These are phyloP conservation scores for Hippocampus barbouri DNA, from an alignment of 2,113 vertebrate species.

Conservation along the genomic window DNA sequence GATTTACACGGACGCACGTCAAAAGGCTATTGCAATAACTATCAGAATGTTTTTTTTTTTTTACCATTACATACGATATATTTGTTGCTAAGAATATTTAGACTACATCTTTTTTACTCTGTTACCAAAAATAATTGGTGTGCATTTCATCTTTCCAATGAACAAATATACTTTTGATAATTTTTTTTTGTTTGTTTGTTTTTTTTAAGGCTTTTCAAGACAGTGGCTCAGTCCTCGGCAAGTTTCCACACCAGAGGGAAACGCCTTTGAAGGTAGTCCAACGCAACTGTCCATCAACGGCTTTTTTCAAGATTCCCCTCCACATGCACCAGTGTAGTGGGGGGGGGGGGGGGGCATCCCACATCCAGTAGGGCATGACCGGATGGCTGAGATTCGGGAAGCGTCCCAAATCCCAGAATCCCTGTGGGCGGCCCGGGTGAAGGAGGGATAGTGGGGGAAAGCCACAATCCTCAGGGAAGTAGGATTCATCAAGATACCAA, in stretches of 20 bases:
- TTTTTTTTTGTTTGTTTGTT: constrained; percentile 44
- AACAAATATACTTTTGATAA: constrained; percentile 85
- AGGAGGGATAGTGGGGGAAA: too few species aligned
- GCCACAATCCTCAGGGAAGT: too few species aligned
- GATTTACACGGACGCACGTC: constrained; percentile 58
- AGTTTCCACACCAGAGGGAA: constrained; percentile 33
- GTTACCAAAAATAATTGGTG: constrained; percentile 79
- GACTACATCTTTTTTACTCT: constrained; percentile 51
- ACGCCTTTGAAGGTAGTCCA: constrained; percentile 39
- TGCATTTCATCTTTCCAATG: constrained; percentile 81
- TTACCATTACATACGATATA: constrained; percentile 51
- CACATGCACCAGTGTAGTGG: background rate
- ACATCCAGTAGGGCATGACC: background rate
- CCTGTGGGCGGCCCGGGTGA: too few species aligned
- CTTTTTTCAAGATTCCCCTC: background rate
- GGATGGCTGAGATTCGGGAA: background rate
- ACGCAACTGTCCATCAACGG: constrained; percentile 36
- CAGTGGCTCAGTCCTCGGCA: constrained; percentile 50
- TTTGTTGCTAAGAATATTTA: constrained; percentile 65
- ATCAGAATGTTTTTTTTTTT: constrained; percentile 41
- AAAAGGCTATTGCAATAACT: constrained; percentile 62
- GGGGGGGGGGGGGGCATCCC: background rate
- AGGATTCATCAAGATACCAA: too few species aligned
- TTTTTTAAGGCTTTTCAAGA: constrained; percentile 72
- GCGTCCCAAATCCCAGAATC: background rate